Conservation (phyloP, 2,888 invertebrate species). For the Omphaloscelis lunosa region DNA sequence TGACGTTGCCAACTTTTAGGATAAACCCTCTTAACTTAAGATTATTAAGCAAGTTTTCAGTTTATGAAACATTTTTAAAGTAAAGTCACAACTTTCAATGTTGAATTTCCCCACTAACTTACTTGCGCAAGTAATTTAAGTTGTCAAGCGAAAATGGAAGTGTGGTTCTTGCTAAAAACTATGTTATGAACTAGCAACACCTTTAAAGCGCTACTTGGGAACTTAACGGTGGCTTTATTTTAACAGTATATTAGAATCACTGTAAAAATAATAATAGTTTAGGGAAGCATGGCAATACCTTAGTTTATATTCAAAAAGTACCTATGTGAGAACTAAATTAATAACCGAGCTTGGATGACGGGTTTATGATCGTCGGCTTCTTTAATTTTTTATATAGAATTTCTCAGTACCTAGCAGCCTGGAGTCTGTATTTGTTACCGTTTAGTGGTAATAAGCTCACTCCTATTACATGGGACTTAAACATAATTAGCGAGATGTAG, state of each 20-base stretch:
- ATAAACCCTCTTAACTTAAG: too few relatives aligned
- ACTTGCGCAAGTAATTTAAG: constrained; percentile 25
- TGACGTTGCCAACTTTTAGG: too few relatives aligned
- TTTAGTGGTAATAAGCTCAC: neutral
- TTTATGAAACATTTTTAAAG: neutral
- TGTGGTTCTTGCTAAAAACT: neutral
- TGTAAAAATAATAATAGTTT: neutral
- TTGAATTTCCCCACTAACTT: neutral
- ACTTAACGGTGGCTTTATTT: neutral
- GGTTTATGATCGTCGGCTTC: neutral
- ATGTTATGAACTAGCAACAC: constrained; percentile 2
- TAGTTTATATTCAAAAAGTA: neutral
- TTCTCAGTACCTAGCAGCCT: neutral
- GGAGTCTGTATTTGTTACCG: neutral
- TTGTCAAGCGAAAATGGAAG: constrained; percentile 1
- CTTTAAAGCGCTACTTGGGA: neutral
- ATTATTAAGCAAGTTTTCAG: neutral
- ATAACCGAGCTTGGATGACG: neutral
- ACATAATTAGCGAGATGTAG: neutral
- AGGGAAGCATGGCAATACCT: neutral
- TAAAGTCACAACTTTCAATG: neutral
- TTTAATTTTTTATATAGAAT: neutral
- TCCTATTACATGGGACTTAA: neutral
- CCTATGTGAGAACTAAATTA: too few relatives aligned
- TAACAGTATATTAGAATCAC: neutral